These are phyloP conservation scores for Platynereis dumerilii DNA, from an alignment of 2,888 invertebrate genomes.

Conservation along the genomic window DNA sequence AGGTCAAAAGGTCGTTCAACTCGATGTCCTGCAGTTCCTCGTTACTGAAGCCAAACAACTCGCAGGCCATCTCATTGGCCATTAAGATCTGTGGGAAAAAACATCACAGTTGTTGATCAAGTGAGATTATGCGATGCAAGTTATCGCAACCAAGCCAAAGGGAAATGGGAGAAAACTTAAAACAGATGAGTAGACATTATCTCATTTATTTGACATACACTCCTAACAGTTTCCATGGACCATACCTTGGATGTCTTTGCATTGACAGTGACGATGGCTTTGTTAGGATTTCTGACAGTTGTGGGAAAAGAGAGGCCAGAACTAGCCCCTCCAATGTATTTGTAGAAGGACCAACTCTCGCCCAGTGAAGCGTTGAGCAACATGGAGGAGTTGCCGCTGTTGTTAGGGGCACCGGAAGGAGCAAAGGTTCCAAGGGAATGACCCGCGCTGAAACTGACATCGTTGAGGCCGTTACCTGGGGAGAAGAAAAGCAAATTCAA, in stretches of 20 bases:
- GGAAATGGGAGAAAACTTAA: too few species aligned
- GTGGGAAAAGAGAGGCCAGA: slow-evolving; percentile 42
- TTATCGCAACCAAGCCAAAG: too few species aligned
- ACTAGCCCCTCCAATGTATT: slow-evolving; percentile 61
- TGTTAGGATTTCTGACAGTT: slow-evolving; percentile 70
- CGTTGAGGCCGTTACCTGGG: slow-evolving; percentile 58
- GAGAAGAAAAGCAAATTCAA: slow-evolving; percentile 3
- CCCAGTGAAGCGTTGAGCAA: slow-evolving; percentile 41
- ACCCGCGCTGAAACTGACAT: slow-evolving; percentile 59
- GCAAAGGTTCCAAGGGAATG: slow-evolving; percentile 44
- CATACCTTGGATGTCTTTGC: slow-evolving; percentile 71
- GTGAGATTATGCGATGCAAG: not conserved
- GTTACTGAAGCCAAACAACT: slow-evolving; percentile 57
- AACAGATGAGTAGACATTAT: too few species aligned
- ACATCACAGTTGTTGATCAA: too few species aligned
- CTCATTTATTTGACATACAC: too few species aligned
- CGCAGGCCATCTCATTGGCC: slow-evolving; percentile 73
- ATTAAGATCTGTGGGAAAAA: slow-evolving; percentile 68
- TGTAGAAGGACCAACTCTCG: slow-evolving; percentile 66
- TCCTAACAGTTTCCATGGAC: too few species aligned
- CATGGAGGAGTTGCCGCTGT: too few species aligned
- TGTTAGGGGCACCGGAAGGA: slow-evolving; percentile 29
- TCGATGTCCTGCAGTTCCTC: slow-evolving; percentile 67
- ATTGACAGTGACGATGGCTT: slow-evolving; percentile 74
- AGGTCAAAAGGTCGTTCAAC: slow-evolving; percentile 54